A percentile compares a stretch with the other conserved stretches of the same genome.
phyloP scores from a whole-genome alignment of 2,797 vertebrate species.

The Tinamus major region DNA sequence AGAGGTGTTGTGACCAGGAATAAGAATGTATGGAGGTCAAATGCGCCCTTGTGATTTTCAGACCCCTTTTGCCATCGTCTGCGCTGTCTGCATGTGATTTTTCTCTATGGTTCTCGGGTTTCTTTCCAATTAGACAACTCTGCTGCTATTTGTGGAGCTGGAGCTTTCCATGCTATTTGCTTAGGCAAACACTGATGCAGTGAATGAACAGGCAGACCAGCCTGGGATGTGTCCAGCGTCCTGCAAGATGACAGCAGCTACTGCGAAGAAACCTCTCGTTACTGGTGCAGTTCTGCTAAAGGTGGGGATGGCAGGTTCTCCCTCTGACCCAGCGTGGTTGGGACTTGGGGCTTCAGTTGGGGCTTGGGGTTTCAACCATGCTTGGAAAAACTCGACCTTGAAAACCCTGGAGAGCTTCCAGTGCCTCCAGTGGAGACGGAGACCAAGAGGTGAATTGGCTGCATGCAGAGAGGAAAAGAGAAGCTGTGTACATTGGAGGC shows the following conservation, averaged over 20 bases:
- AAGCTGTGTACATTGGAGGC: not conserved
- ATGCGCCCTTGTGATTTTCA: not conserved
- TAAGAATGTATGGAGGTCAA: conserved; percentile 32
- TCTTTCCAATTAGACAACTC: conserved; percentile 29
- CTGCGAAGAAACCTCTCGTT: not conserved
- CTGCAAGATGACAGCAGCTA: not conserved
- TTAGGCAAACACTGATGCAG: conserved; percentile 14
- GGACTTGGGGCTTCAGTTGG: fast-evolving
- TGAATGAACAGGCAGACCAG: not conserved
- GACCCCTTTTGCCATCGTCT: not conserved
- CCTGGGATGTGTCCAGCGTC: not conserved
- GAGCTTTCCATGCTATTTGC: conserved; percentile 29
- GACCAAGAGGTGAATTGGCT: not conserved
- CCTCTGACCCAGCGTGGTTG: not conserved
- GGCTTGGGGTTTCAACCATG: not conserved
- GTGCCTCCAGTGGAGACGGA: fast-evolving
- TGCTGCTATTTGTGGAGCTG: conserved; percentile 26
- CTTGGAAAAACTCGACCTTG: not conserved
- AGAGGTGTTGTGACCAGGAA: not conserved
- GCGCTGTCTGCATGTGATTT: not conserved
- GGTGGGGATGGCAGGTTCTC: not conserved
- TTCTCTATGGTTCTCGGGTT: not conserved
- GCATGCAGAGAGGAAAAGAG: not conserved
- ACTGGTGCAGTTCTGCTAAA: not conserved
- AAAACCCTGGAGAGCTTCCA: not conserved